Evolutionary conservation across 1,140 invertebrate genomes (phyloP).

Genomic region (Lasioglossum albipes): DNA sequence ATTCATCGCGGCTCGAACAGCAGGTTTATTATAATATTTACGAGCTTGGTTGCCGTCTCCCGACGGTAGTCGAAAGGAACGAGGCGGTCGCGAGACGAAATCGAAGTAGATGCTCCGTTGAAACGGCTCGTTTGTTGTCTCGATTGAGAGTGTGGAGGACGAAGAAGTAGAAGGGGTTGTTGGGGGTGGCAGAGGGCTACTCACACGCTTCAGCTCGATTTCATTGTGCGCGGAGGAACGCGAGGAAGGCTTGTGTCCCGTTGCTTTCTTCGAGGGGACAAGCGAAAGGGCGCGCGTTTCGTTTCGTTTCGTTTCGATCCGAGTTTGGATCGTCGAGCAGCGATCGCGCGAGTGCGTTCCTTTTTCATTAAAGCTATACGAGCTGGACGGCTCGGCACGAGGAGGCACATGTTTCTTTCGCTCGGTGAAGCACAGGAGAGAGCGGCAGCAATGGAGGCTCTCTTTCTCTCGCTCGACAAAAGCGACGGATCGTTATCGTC

Average conservation of each 20-base stretch:
- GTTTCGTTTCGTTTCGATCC: slow-evolving; percentile 5
- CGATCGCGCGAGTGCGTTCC: background rate
- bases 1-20: no score
- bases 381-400: background rate
- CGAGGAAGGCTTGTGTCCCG: background rate
- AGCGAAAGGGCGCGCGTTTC: slow-evolving; percentile 26
- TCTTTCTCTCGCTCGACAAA: slow-evolving; percentile 14
- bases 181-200: background rate
- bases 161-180: background rate
- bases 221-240: slow-evolving; percentile 28
- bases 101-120: no score
- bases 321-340: background rate
- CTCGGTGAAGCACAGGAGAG: background rate
- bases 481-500: slow-evolving; percentile 38
- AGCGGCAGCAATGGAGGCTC: no score
- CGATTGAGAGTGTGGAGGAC: background rate
- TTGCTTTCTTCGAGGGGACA: background rate
- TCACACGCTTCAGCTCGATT: background rate
- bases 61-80: no score
- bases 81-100: no score
- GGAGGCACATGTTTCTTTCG: slow-evolving; percentile 20
- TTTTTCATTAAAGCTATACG: slow-evolving; percentile 42
- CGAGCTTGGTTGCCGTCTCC: no score
- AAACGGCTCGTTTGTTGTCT: no score
- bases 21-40: no score